Evolutionary conservation across 2,113 vertebrate species (phyloP).

Genomic region (Eretmochelys imbricata): DNA sequence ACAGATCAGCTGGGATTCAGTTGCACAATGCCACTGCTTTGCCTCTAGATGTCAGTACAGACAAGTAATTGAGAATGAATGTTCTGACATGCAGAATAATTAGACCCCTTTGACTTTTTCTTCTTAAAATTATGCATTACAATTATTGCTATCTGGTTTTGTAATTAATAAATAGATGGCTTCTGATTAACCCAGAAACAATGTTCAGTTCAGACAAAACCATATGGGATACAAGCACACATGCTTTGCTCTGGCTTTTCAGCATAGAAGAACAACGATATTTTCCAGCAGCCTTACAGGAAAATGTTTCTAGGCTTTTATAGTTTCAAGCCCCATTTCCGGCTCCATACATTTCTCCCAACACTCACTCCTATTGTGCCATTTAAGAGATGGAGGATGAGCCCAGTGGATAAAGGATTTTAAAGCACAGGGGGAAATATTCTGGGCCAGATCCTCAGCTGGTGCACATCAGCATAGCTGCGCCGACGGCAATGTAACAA

Average conservation of each 20-base stretch:
- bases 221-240: accelerated
- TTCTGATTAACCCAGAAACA: not conserved
- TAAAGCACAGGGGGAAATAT: not conserved
- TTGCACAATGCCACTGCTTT: not conserved
- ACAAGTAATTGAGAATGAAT: constrained; percentile 22
- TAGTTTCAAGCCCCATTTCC: not conserved
- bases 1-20: not conserved
- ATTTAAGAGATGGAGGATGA: not conserved
- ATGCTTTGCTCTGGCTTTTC: accelerated
- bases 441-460: accelerated
- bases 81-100: accelerated
- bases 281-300: not conserved
- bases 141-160: not conserved
- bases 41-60: constrained; percentile 77
- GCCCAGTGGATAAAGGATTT: not conserved
- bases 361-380: not conserved
- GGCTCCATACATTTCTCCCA: not conserved
- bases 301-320: not conserved
- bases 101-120: not conserved
- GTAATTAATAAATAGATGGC: too few relatives aligned
- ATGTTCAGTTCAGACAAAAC: not conserved
- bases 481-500: not conserved
- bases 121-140: not conserved
- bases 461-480: not conserved
- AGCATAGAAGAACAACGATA: not conserved